A percentile compares a stretch with the other conserved stretches of the same genome.
phyloP scores from a whole-genome alignment of 1,140 invertebrate species.

The Monochamus saltuarius region DNA sequence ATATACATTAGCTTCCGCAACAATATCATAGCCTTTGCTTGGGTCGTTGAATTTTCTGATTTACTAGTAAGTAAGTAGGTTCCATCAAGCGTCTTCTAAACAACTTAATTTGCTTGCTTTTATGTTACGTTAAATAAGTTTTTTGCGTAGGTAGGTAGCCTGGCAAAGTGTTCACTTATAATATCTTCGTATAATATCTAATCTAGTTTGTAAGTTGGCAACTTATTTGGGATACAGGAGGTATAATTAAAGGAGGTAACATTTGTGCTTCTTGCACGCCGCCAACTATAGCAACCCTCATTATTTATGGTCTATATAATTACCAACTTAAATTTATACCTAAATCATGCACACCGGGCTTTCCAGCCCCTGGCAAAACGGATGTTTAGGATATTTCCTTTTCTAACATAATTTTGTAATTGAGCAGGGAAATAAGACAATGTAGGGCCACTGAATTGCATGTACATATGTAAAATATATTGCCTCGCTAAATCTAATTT shows the following conservation, averaged over 20 bases:
- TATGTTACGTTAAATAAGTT: too few relatives aligned
- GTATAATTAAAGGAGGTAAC: slow-evolving; percentile 41
- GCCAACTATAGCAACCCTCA: slow-evolving; percentile 33
- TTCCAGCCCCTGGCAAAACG: slow-evolving; percentile 5
- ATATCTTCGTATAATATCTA: not conserved
- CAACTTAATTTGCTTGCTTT: too few relatives aligned
- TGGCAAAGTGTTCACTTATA: too few relatives aligned
- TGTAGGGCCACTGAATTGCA: too few relatives aligned
- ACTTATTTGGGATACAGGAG: slow-evolving; percentile 33
- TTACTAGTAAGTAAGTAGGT: too few relatives aligned
- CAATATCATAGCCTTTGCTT: too few relatives aligned
- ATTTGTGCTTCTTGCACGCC: slow-evolving; percentile 35
- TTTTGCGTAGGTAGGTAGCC: too few relatives aligned
- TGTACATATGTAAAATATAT: too few relatives aligned
- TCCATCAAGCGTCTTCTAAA: too few relatives aligned
- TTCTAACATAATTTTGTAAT: not conserved
- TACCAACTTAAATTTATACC: slow-evolving; percentile 41
- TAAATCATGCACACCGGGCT: slow-evolving; percentile 32
- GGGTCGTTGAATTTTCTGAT: too few relatives aligned
- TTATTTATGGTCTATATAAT: slow-evolving; percentile 44
- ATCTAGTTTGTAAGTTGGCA: slow-evolving; percentile 20
- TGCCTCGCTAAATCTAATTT: too few relatives aligned
- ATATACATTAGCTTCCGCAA: too few relatives aligned
- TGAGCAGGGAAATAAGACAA: not conserved
- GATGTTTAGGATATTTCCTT: slow-evolving; percentile 6